Base-by-base conservation (phyloP, 1,140 invertebrate species). In the Drosophila miranda region DNA sequence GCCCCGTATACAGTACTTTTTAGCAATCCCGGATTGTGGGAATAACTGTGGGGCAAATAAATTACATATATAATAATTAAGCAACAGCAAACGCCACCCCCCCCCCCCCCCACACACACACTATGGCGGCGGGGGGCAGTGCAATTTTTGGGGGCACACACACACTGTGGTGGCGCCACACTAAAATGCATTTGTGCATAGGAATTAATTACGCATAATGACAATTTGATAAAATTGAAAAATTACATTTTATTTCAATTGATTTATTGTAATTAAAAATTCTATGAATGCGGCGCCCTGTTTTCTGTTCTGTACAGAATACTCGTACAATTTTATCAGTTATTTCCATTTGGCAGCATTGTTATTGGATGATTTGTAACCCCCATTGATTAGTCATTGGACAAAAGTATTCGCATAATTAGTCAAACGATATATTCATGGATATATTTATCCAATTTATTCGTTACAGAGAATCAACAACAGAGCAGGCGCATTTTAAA, bases 161-260 rank as follows among this genome's bases (percentile, higher is more conserved):
- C 43, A 19, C 38, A 41, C n/a, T 50, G 42, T n/a, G 61, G 28
- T 45, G 53, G 55, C 52, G 66, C 52, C 51, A 68, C 59, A 56
- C 68, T 60, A 72, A 78, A 87, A 87, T 68, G 74, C 83, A 87
- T 86, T 86, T 86, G 82, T 87, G 82, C 82, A 86, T 87, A 86
- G 82, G 83, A 87, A 87, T 87, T 87, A 87, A 87, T 87, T 87
- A 88, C 83, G 83, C 83, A 88, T 87, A 88, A 87, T 87, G 83
- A 87, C 83, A 87, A 87, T 87, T 87, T 87, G 83, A 87, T 87
- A 87, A 87, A 87, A 87, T 88, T 87, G 83, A 87, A 88, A 87
- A 87, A 87, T 87, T 87, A 83, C 83, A 88, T 83, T 88, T 87
- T 83, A 87, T 76, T 83, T 73, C 70, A 78, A 83, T 88, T 83